Evolutionary conservation across 2,113 vertebrate species (phyloP), one percentile per base, ranked within the genome.

Genomic region (Hystrix cristata): DNA sequence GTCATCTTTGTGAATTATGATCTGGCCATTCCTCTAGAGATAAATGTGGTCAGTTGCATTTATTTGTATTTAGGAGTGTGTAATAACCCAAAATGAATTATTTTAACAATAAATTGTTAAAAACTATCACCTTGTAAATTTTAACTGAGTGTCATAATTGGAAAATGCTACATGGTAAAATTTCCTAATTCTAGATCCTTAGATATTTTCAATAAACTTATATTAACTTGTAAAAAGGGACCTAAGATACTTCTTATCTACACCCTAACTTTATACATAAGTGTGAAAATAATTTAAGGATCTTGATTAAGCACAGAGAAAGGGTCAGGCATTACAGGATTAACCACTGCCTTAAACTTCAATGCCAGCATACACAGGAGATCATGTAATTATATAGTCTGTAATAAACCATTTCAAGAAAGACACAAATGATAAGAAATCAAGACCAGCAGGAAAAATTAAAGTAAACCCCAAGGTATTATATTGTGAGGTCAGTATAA

Each of bases 81-180:
- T 89, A 69, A 59, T 90, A 92, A 72, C 15, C 43, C 51, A 62
- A 72, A 94, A 62, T 85, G 34, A 34, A 86, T 82, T 64, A 62
- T 95, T 94, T 92, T 87, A 59, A 87, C 81, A 94, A 84, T 84
- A 95, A 95, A 62, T 60, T 84, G 31, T 6, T 78, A 19, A 80
- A 87, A 95, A 51, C 74, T 38, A 3, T 76, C 71, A 85, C 29
- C 12, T 82, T 46, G 5, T 53, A 84, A 79, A 84, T 81, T 92
- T 94, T 95, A 95, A 89, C 81, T 79, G 25, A 95, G 18, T 79
- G 59, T 91, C 94, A 80, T 53, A 95, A 80, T 74, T 96, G 51
- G 72, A 80, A 96, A 97, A 71, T 94, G 60, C 62, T 95, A 14
- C n/a, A 69, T 27, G 79, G 57, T 84, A 95, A 83, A 95, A 55